Percentiles rank a stretch among this genome's conserved stretches.
These are phyloP conservation scores for Zosterops lateralis DNA, from an alignment of 2,113 vertebrate genomes.

Conservation along the genomic window DNA sequence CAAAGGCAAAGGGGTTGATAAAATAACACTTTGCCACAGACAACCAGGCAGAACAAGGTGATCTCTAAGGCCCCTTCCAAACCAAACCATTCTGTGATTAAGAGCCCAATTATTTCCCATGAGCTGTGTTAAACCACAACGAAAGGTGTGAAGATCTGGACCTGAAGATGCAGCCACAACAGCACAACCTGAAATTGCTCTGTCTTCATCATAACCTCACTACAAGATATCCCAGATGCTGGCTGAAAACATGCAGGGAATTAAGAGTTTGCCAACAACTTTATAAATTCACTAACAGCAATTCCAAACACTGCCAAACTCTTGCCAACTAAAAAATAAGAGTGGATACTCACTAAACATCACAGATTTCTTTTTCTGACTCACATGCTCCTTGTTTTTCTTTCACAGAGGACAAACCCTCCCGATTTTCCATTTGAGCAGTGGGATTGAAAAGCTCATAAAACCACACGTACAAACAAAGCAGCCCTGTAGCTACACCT, in stretches of 20 bases:
- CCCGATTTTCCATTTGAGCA: neutral
- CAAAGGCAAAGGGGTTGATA: neutral
- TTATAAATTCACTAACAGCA: neutral
- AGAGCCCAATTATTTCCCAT: neutral
- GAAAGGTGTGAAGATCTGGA: neutral
- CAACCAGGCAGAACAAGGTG: neutral
- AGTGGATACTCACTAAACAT: neutral
- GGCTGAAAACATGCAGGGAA: neutral
- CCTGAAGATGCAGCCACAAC: neutral
- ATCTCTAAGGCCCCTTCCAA: neutral
- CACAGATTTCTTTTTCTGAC: neutral
- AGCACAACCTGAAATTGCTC: neutral
- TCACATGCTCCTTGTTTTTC: neutral
- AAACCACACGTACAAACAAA: accelerated
- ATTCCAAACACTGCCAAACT: neutral
- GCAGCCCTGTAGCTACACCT: neutral
- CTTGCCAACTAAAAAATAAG: neutral
- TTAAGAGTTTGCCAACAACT: neutral
- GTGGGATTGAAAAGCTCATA: neutral
- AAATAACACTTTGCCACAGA: neutral
- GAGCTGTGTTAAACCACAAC: neutral
- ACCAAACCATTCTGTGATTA: neutral
- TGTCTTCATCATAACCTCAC: neutral
- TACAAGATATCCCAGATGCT: neutral
- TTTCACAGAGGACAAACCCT: neutral